Evolutionary conservation across 2,797 vertebrate genomes (phyloP).

Genomic region (Lophius americanus): DNA sequence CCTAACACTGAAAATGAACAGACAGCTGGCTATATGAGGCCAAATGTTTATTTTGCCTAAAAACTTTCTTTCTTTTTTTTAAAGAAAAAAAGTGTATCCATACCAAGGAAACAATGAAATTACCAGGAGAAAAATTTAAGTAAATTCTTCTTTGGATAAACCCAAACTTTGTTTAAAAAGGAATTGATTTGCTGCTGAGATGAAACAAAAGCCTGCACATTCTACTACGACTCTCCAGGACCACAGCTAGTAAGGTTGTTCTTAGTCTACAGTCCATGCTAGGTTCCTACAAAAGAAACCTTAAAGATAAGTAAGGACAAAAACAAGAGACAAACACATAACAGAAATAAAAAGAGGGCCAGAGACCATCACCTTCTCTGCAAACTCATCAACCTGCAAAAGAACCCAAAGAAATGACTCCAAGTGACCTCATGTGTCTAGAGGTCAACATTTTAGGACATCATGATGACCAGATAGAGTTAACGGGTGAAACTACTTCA

Average conservation of each 20-base stretch:
- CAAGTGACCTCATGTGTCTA: constrained; percentile 61
- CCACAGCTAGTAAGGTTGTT: constrained; percentile 56
- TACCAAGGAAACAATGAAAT: neutral
- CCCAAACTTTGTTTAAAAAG: constrained; percentile 1
- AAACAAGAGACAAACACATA: constrained; percentile 71
- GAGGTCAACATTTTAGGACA: constrained; percentile 50
- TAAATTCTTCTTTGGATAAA: neutral
- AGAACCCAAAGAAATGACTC: constrained; percentile 81
- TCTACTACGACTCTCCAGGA: constrained; percentile 38
- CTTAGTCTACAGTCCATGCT: constrained; percentile 78
- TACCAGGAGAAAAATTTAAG: constrained; percentile 2
- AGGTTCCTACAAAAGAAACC: constrained; percentile 82
- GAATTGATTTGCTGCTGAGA: constrained; percentile 30
- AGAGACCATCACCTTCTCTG: constrained; percentile 88
- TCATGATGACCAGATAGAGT: constrained; percentile 17
- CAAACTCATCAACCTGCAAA: constrained; percentile 90
- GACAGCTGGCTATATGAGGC: neutral
- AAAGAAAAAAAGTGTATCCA: neutral
- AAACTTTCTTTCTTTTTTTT: neutral
- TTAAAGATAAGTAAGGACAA: constrained; percentile 76
- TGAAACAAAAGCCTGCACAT: constrained; percentile 62
- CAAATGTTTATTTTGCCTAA: too few species aligned
- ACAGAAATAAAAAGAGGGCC: constrained; percentile 78
- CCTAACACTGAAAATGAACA: neutral
- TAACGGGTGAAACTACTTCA: constrained; percentile 16